Evolutionary conservation across 1,140 invertebrate genomes (phyloP).

Genomic region (Ptiloglossa arizonensis): DNA sequence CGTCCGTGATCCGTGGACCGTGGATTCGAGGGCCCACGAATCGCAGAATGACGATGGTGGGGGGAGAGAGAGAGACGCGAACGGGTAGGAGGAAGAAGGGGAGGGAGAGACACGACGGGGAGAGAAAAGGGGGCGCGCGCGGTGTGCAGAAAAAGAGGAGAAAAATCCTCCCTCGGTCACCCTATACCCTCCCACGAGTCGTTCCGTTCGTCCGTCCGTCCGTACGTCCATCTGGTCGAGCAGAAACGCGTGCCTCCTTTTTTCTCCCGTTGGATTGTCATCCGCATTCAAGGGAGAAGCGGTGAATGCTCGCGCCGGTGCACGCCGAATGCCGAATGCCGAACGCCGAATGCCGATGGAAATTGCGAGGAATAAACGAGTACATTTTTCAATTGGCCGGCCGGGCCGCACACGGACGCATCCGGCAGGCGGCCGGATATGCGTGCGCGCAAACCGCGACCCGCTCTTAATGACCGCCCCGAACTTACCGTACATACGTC

Average conservation of each 20-base stretch:
- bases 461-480: slow-evolving; percentile 47
- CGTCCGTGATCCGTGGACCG: slow-evolving; percentile 35
- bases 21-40: slow-evolving; percentile 20
- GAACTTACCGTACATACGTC: too few species aligned
- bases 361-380: slow-evolving; percentile 61
- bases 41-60: too few species aligned
- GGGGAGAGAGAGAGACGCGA: neutral
- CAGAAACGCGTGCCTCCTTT: slow-evolving; percentile 48
- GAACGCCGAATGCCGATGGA: slow-evolving; percentile 57
- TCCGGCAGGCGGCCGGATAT: slow-evolving; percentile 17
- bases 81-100: neutral
- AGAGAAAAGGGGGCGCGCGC: neutral
- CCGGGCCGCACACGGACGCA: slow-evolving; percentile 7
- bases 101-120: neutral
- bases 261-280: slow-evolving; percentile 58
- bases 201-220: too few species aligned
- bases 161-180: slow-evolving; percentile 33
- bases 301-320: slow-evolving; percentile 43
- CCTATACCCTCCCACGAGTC: slow-evolving; percentile 27
- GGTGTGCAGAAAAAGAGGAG: slow-evolving; percentile 25
- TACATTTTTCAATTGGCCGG: slow-evolving; percentile 63
- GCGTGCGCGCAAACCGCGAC: slow-evolving; percentile 15
- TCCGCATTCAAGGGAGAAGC: slow-evolving; percentile 53
- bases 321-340: slow-evolving; percentile 18
- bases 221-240: slow-evolving; percentile 23